Evolutionary conservation across 2,113 vertebrate species (phyloP).

Genomic region (Spheniscus mendiculus): DNA sequence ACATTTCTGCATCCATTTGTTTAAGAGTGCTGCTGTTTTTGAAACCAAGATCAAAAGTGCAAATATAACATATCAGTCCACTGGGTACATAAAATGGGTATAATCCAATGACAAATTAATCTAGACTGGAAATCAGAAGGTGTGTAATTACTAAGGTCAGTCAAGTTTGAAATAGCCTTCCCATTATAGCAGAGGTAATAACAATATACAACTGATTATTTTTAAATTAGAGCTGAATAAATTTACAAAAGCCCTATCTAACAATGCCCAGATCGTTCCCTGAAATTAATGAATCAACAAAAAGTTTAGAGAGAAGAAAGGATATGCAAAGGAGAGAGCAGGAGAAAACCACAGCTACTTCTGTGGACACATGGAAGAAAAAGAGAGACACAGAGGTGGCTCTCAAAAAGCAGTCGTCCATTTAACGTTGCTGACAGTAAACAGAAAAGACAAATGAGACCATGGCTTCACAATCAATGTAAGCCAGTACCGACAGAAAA

Average conservation of each 20-base stretch:
- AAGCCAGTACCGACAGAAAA: neutral
- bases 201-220: neutral
- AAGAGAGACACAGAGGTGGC: neutral
- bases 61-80: neutral
- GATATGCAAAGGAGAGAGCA: neutral
- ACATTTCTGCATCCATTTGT: neutral
- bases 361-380: neutral
- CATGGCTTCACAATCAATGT: neutral
- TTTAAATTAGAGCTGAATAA: neutral
- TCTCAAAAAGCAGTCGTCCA: neutral
- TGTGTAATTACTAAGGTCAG: neutral
- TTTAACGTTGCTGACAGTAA: neutral
- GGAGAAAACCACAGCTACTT: neutral
- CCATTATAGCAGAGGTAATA: neutral
- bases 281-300: neutral
- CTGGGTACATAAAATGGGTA: neutral
- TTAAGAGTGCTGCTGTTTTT: neutral
- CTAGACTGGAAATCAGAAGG: neutral
- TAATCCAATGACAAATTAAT: neutral
- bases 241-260: neutral
- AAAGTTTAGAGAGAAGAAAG: neutral
- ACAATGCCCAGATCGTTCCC: neutral
- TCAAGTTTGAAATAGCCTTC: constrained; percentile 14
- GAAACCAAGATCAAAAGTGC: neutral
- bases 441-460: neutral